phyloP scores from a whole-genome alignment of 2,888 invertebrate species.

The Oscheius sp. region DNA sequence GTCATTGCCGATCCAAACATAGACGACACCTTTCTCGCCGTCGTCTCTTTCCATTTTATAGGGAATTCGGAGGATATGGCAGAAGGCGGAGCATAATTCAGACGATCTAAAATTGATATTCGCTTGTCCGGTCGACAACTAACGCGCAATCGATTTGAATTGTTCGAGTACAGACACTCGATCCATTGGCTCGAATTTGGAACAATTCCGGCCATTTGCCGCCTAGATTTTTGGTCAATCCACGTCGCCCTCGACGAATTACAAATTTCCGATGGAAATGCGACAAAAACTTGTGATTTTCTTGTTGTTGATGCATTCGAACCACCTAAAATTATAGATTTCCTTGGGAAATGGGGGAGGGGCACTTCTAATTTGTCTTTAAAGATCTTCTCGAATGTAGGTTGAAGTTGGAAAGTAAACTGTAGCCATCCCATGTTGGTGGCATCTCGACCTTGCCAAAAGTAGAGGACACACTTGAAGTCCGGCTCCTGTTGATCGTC shows the following conservation, averaged over 20 bases:
- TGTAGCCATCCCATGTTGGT: slow-evolving; percentile 99
- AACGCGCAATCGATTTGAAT: slow-evolving; percentile 78
- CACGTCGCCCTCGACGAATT: slow-evolving; percentile 82
- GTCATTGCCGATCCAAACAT: slow-evolving; percentile 58
- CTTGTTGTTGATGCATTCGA: slow-evolving; percentile 96
- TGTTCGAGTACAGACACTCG: slow-evolving; percentile 81
- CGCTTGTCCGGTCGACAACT: too few species aligned
- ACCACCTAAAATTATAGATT: slow-evolving; percentile 76
- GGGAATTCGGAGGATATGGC: slow-evolving; percentile 78
- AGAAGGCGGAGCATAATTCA: slow-evolving; percentile 91
- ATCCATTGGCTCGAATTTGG: slow-evolving; percentile 94
- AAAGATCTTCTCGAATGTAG: slow-evolving; percentile 86
- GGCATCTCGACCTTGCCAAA: slow-evolving; percentile 97
- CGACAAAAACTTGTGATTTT: slow-evolving; percentile 96
- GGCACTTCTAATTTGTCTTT: slow-evolving; percentile 86
- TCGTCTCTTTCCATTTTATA: slow-evolving; percentile 47
- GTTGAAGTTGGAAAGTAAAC: slow-evolving; percentile 87
- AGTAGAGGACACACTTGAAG: slow-evolving; percentile 96
- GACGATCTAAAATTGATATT: slow-evolving; percentile 83
- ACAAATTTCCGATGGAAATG: slow-evolving; percentile 95
- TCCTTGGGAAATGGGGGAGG: neutral
- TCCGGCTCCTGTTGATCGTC: slow-evolving; percentile 76
- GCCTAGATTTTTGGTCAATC: slow-evolving; percentile 65
- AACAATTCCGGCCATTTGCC: slow-evolving; percentile 84
- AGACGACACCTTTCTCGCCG: slow-evolving; percentile 49